Base-by-base conservation (phyloP, 2,797 vertebrate genomes). In the Nyctibius grandis region DNA sequence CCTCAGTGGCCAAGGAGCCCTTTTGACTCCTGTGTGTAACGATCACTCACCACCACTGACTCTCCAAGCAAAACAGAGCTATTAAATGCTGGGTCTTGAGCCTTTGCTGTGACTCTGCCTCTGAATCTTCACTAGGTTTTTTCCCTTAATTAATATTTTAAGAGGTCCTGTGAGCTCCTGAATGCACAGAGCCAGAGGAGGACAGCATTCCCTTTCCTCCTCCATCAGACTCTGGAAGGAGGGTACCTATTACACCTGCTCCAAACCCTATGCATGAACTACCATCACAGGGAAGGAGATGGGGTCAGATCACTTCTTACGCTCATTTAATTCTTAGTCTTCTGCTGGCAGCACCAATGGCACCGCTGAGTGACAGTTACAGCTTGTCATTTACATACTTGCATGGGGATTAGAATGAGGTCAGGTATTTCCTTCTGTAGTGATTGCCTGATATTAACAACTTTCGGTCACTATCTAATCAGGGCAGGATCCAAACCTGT, bases 381-480 rank as follows among this genome's bases (percentile, higher is more conserved):
- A 80, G 79, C 0, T 0, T 77, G 48, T 75, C 84, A 75, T 89
- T 88, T 79, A 64, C 89, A 93, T 69, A 86, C 81, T 69, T 89
- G 79, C 72, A 82, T 36, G n/a, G 79, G 70, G 88, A 95, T 92
- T 88, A 89, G 74, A 73, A 72, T 0, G 16, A 92, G 89, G 83
- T 74, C 89, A 89, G 88, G 45, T 42, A 12, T 44, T 78, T 94
- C 29, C 56, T 95, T 95, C 63, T 0, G 0, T 1, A 9, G 73
- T 15, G 40, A 92, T 94, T 15, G 0, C 21, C 42, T 74, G 84
- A 82, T 91, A 95, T 77, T 89, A 96, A 96, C 81, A 87, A 54
- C 69, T 76, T 92, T 85, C 0, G 48, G 78, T 95, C 93, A 92
- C 89, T 85, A 81, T 88, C 74, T 96, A 91, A 95, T 94, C 87